Conservation (phyloP, 2,888 invertebrate genomes). For the Hermaeophaga mercurialis region DNA sequence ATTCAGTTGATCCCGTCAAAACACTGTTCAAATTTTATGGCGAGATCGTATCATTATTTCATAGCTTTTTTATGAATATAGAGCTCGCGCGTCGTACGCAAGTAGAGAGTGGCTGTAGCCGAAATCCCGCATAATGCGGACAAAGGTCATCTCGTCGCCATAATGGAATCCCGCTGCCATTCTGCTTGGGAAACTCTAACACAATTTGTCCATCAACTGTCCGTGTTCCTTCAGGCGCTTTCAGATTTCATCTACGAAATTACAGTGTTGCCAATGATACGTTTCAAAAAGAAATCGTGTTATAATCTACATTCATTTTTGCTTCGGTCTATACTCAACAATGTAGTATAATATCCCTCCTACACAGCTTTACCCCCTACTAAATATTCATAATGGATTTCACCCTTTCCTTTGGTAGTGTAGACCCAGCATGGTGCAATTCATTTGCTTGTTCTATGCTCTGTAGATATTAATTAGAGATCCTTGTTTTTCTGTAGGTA, state of each 20-base stretch:
- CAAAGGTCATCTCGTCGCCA: constrained; percentile 24
- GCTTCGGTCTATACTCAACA: too few relatives aligned
- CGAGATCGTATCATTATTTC: constrained; percentile 3
- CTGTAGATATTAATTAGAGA: too few relatives aligned
- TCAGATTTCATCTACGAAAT: constrained; percentile 42
- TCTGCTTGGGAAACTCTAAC: constrained; percentile 43
- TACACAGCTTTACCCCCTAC: too few relatives aligned
- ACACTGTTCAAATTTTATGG: constrained; percentile 1
- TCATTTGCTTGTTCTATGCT: too few relatives aligned
- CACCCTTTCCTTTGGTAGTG: too few relatives aligned
- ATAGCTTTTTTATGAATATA: constrained; percentile 12
- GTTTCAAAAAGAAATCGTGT: too few relatives aligned
- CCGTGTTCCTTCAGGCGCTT: constrained; percentile 46
- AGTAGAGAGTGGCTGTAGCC: background rate
- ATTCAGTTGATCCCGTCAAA: background rate
- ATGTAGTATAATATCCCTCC: too few relatives aligned
- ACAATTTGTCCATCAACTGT: constrained; percentile 53
- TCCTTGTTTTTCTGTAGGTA: too few relatives aligned
- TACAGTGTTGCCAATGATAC: constrained; percentile 28
- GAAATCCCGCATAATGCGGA: constrained; percentile 26
- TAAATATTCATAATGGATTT: too few relatives aligned
- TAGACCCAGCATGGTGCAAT: too few relatives aligned
- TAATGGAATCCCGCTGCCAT: constrained; percentile 34
- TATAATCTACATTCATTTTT: too few relatives aligned
- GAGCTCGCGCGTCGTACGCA: background rate